Evolutionary conservation across 1,140 invertebrate species (phyloP).

Genomic region (Thereuonema tuberculata): DNA sequence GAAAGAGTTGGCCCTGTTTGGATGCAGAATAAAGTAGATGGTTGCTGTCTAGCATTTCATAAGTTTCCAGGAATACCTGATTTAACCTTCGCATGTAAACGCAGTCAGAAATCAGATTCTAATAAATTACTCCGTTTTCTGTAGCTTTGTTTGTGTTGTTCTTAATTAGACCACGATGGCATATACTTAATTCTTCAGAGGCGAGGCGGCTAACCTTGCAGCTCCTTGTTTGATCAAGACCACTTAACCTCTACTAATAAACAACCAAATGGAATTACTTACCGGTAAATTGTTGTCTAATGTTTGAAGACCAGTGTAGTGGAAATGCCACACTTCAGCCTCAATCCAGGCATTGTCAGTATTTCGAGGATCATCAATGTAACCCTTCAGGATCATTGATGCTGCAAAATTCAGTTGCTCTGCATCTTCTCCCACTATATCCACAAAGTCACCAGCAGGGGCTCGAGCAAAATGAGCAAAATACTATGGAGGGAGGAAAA

Average conservation of each 20-base stretch:
- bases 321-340: slow-evolving; percentile 37
- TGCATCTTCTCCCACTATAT: slow-evolving; percentile 16
- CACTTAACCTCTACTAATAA: background rate
- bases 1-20: no score
- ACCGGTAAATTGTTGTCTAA: background rate
- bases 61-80: no score
- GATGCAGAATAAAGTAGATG: no score
- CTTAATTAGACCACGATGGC: no score
- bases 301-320: slow-evolving; percentile 26
- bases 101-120: no score
- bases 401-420: slow-evolving; percentile 5
- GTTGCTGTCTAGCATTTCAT: no score
- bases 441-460: slow-evolving; percentile 12
- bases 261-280: background rate
- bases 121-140: no score
- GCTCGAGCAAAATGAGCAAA: slow-evolving; percentile 8
- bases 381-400: slow-evolving; percentile 22
- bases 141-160: no score
- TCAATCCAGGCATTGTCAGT: slow-evolving; percentile 45
- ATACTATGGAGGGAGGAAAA: slow-evolving; percentile 10
- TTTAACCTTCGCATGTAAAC: no score
- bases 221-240: background rate
- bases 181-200: background rate
- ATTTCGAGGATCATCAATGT: slow-evolving; percentile 41
- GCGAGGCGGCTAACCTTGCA: background rate